Percentiles rank a stretch among this genome's conserved stretches.
Conservation (phyloP, 2,888 invertebrate species). For the Drosophila emarginata region DNA sequence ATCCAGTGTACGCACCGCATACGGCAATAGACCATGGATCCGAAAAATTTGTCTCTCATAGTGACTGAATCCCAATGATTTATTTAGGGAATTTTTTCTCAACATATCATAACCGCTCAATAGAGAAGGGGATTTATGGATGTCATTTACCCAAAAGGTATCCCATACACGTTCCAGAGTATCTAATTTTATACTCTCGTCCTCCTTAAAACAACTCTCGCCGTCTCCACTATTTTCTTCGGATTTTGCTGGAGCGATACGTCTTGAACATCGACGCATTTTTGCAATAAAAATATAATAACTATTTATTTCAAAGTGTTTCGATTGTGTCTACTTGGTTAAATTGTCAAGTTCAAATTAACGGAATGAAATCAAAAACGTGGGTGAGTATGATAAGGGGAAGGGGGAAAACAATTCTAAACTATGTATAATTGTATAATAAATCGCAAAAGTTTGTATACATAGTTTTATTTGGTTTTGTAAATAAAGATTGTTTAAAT, state of each 20-base stretch:
- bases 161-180: constrained; percentile 34
- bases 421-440: no score
- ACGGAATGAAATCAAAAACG: not conserved
- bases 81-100: not conserved
- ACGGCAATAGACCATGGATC: constrained; percentile 51
- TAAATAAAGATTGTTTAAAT: no score
- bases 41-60: constrained; percentile 49
- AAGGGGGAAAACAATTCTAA: no score
- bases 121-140: rapidly evolving
- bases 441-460: no score
- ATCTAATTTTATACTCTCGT: constrained; percentile 6
- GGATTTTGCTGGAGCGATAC: not conserved
- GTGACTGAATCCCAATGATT: constrained; percentile 36
- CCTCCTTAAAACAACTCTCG: constrained; percentile 30
- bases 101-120: constrained; percentile 18
- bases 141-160: constrained; percentile 34
- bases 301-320: not conserved
- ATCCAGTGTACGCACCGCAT: constrained; percentile 20
- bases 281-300: not conserved
- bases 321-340: not conserved
- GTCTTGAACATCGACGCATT: not conserved
- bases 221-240: not conserved
- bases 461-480: no score
- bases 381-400: not conserved
- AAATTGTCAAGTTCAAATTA: not conserved